Base-by-base conservation (phyloP, 2,113 vertebrate genomes). In the Syngnathoides biaculeatus region DNA sequence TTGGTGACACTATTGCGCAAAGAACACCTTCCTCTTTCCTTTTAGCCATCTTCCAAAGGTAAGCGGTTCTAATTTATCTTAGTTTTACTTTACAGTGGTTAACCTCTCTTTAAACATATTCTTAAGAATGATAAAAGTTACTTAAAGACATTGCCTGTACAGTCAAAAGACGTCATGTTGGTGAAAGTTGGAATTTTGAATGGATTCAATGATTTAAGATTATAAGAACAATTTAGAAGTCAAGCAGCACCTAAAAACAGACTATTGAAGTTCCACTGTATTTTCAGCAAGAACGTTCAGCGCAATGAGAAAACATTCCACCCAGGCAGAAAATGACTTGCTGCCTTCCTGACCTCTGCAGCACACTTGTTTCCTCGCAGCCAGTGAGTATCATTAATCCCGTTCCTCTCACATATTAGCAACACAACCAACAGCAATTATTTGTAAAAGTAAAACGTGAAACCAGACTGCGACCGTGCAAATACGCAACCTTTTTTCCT, bases 371-470 rank as follows among this genome's bases (percentile, higher is more conserved):
- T 88, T 88, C 83, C 84, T 84, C 73, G 62, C 66, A 63, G 81
- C 84, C 82, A 79, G 81, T 70, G 73, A 85, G 79, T 87, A 85
- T 91, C 90, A 87, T 92, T 92, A 90, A 84, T 77, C 84, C 73
- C 79, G 79, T 84, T 81, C 78, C 75, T 89, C 83, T 86, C 83
- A 88, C 88, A 77, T 68, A 74, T 82, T 84, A 48, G 17, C 45
- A 79, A 70, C 77, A 87, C 84, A 86, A 87, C 84, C 83, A 88
- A 86, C 82, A 91, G 86, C 90, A 93, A 92, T 92, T 93, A 92
- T 90, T 90, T 91, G 84, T 88, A 89, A 91, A 90, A 89, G 89
- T n/a, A n/a, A n/a, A n/a, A n/a, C n/a, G n/a, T n/a, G n/a, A n/a
- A n/a, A n/a, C n/a, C n/a, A n/a, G n/a, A n/a, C n/a, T n/a, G n/a